phyloP scores from a whole-genome alignment of 2,888 invertebrate genomes.

The Nemotelus nigrinus region DNA sequence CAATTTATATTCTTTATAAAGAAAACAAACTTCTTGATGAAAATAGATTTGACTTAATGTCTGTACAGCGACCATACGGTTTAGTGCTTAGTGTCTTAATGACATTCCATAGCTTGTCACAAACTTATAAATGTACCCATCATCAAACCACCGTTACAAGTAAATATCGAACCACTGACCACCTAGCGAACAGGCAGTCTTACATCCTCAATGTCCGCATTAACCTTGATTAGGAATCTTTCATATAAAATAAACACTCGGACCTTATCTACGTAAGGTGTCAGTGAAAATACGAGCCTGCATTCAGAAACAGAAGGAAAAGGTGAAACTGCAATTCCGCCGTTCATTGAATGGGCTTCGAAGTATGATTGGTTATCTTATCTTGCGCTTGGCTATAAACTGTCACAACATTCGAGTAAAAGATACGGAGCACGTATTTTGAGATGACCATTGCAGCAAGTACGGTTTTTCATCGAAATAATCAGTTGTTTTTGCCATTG shows the following conservation, averaged over 20 bases:
- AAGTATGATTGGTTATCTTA: slow-evolving; percentile 45
- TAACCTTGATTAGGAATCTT: slow-evolving; percentile 40
- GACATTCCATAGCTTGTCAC: too few species aligned
- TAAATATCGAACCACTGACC: background rate
- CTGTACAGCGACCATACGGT: too few species aligned
- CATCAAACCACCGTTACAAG: background rate
- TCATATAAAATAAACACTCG: slow-evolving; percentile 29
- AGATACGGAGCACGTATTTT: slow-evolving; percentile 45
- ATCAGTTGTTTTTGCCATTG: slow-evolving; percentile 14
- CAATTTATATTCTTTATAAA: too few species aligned
- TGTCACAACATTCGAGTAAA: slow-evolving; percentile 49
- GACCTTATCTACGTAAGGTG: slow-evolving; percentile 29
- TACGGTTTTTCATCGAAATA: slow-evolving; percentile 3
- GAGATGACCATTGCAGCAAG: slow-evolving; percentile 32
- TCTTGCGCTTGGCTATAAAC: slow-evolving; percentile 53
- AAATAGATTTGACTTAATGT: too few species aligned
- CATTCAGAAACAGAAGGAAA: slow-evolving; percentile 30
- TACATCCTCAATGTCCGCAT: background rate
- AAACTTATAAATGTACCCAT: background rate
- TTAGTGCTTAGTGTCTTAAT: too few species aligned
- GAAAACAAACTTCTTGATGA: too few species aligned
- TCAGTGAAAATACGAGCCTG: slow-evolving; percentile 18
- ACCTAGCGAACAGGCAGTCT: slow-evolving; percentile 20
- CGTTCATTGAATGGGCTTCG: slow-evolving; percentile 11
- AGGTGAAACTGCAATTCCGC: slow-evolving; percentile 15